Conservation (phyloP, 53 echinoderm and acorn worm species). For the Apostichopus leukothele region DNA sequence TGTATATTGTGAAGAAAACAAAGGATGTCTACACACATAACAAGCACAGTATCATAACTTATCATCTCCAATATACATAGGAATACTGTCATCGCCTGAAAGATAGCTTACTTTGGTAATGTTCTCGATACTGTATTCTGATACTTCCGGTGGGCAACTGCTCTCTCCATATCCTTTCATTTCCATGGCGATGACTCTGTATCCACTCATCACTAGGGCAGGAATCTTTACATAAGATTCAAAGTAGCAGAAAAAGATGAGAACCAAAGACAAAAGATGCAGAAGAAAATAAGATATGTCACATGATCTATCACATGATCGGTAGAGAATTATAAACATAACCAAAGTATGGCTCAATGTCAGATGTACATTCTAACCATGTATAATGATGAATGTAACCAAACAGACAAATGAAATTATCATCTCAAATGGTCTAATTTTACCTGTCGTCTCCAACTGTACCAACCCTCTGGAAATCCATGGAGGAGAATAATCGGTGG, state of each 20-base stretch:
- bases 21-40: too few relatives aligned
- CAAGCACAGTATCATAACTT: too few relatives aligned
- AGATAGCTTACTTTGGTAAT: too few relatives aligned
- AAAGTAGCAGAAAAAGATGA: background rate
- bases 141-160: slow-evolving; percentile 63
- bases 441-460: slow-evolving; percentile 92
- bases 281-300: too few relatives aligned
- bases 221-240: slow-evolving; percentile 67
- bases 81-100: too few relatives aligned
- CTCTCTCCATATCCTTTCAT: slow-evolving; percentile 91
- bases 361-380: background rate
- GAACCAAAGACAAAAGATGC: background rate
- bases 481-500: slow-evolving; percentile 77
- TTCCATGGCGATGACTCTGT: slow-evolving; percentile 85
- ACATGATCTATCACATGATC: too few relatives aligned
- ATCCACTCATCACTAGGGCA: slow-evolving; percentile 81
- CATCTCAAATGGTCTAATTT: background rate
- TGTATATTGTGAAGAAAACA: too few relatives aligned
- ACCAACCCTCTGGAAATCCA: slow-evolving; percentile 93
- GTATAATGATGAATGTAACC: background rate
- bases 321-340: too few relatives aligned
- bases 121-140: too few relatives aligned
- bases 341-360: too few relatives aligned
- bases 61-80: too few relatives aligned
- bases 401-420: background rate